Conservation (phyloP, 2,888 invertebrate species). For the Caenorhabditis virilis region DNA sequence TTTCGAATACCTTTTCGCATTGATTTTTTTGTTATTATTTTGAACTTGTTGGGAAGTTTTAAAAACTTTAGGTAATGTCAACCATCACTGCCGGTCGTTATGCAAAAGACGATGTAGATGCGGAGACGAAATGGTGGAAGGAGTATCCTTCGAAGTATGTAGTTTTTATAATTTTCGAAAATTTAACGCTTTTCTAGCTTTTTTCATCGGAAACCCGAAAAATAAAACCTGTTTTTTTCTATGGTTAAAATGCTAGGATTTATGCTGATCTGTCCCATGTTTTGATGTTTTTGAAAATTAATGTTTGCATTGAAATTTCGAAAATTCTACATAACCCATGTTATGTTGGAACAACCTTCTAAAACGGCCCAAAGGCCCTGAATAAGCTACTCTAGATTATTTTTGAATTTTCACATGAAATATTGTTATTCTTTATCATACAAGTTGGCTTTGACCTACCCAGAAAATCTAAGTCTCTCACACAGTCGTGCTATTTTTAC, state of each 20-base stretch:
- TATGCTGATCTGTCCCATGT: too few species aligned
- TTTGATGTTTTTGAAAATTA: too few species aligned
- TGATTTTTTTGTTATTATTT: too few species aligned
- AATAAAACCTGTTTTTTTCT: background rate
- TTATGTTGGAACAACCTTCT: too few species aligned
- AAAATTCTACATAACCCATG: too few species aligned
- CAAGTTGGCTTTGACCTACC: too few species aligned
- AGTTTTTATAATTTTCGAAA: background rate
- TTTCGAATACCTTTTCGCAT: too few species aligned
- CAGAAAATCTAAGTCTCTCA: too few species aligned
- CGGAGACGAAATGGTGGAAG: constrained; percentile 63
- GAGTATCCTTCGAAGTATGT: constrained; percentile 55
- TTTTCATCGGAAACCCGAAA: background rate
- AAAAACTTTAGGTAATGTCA: constrained; percentile 47
- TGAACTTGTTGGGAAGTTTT: too few species aligned
- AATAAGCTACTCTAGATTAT: background rate
- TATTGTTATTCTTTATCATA: background rate
- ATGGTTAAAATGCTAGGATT: background rate
- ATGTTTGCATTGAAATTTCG: too few species aligned
- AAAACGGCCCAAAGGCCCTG: too few species aligned
- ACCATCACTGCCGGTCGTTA: constrained; percentile 45
- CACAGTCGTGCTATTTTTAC: too few species aligned
- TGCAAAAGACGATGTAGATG: constrained; percentile 64
- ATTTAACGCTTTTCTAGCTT: background rate
- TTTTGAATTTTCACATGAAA: background rate